Base-by-base conservation (phyloP, 2,888 invertebrate genomes). In the Eucera pruinosa region DNA sequence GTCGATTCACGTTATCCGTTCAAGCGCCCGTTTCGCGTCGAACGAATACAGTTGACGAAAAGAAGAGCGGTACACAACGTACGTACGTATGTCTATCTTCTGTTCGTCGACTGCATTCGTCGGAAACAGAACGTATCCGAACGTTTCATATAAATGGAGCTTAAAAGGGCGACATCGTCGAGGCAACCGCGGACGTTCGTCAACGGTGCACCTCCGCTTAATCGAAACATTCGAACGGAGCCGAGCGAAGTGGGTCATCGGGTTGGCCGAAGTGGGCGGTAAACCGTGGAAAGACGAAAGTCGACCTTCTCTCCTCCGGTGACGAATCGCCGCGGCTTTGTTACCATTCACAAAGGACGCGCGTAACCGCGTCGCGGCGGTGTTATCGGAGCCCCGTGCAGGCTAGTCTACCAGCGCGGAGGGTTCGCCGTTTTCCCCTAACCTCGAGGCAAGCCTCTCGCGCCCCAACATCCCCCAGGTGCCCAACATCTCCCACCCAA, bases 401-500 rank as follows among this genome's bases (percentile, higher is more conserved):
- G 80, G 80, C 61, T 68, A 74, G 68, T 67, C 72, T 61, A 57
- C 66, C 41, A 54, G 68, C 33, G 60, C 58, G 61, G 54, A 81
- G 70, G 72, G 69, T 81, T 84, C 79, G 68, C 50, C 75, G 65
- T 69, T 78, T 74, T 66, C 77, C 81, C 64, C 76, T 78, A 77
- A 81, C 76, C 78, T 75, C 80, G 47, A 74, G 58, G 39, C 52
- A 58, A 62, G 68, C 73, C 68, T 66, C 70, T 67, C 80, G 77
- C 71, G 60, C 71, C 84, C 86, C 82, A 45, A 54, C 65, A 55
- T 50, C 76, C 73, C 71, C 72, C 62, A 71, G 74, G 54, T 69
- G 61, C 76, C 74, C 83, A n/a, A 54, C 74, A 70, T 70, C 84
- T 84, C 86, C 86, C 86, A 86, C 85, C 87, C 86, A 89, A 91